Evolutionary conservation across 2,797 vertebrate species (phyloP), one percentile per base, ranked within the genome.

Genomic region (Manis crassicaudata): DNA sequence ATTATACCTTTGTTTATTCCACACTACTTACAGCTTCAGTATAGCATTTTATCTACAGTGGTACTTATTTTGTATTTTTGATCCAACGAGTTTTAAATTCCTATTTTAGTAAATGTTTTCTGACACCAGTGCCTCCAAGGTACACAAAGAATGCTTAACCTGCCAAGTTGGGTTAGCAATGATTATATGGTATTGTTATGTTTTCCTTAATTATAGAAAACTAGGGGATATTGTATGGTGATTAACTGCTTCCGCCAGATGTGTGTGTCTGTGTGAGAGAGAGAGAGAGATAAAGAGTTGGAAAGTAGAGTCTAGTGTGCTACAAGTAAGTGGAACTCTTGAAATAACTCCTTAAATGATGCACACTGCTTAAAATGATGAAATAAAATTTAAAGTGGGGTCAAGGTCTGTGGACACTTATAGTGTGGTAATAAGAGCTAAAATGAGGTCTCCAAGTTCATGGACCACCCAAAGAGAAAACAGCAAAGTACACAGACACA

Each of bases 341-440:
- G 17, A 72, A 88, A 80, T 65, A 87, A 72, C 25, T 92, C 82
- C 40, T 43, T 81, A 81, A 54, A 63, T 92, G 17, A 83, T 54
- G 40, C 9, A 68, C 40, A 35, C 25, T 65, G 13, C 17, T 91
- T 89, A 79, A 86, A 92, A 43, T 40, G 7, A 75, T 75, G 21
- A 46, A 79, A 54, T 76, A 60, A 37, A 75, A 35, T 52, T 72
- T 72, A 5, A 58, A 83, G 25, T 58, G 7, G 7, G 1, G 12
- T 86, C 20, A 29, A 84, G n/a, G 4, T 35, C 76, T 79, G 17
- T 72, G 35, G 32, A 67, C 25, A 76, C 54, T 62, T 94, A 29
- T 2, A 82, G 5, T 85, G 11, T 76, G 43, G 6, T 76, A 83
- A 80, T 92, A 92, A 96, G 86, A 87, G 29, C 65, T 76, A 90